phyloP scores from a whole-genome alignment of 2,888 invertebrate genomes.

The Alcis repandata region DNA sequence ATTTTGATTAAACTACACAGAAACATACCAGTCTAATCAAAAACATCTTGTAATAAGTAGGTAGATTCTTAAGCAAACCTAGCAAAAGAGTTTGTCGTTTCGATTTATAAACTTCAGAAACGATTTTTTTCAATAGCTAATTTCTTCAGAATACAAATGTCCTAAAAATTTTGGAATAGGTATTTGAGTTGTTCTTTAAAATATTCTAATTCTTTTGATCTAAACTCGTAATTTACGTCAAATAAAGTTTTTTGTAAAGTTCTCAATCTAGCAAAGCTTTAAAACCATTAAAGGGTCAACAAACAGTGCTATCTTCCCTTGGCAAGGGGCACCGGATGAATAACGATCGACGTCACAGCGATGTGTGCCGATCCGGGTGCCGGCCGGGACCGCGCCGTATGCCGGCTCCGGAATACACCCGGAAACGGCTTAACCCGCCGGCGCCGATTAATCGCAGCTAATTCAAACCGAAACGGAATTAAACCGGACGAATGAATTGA shows the following conservation, averaged over 20 bases:
- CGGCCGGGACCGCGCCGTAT: constrained; percentile 52
- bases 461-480: constrained; percentile 85
- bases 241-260: constrained; percentile 6
- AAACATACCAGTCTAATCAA: constrained; percentile 10
- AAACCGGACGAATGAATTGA: constrained; percentile 85
- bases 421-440: constrained; percentile 77
- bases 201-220: background rate
- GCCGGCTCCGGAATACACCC: constrained; percentile 43
- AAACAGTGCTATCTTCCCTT: constrained; percentile 74
- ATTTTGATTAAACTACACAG: constrained; percentile 29
- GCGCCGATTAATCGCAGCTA: constrained; percentile 84
- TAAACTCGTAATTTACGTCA: background rate
- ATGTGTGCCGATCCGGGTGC: constrained; percentile 79
- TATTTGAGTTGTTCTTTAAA: background rate
- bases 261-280: constrained; percentile 43
- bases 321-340: constrained; percentile 78
- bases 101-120: background rate
- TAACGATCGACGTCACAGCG: constrained; percentile 84
- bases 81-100: constrained; percentile 2
- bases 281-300: constrained; percentile 66
- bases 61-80: background rate
- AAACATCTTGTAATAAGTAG: background rate
- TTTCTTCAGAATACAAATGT: too few relatives aligned
- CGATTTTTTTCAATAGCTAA: too few relatives aligned
- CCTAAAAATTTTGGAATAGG: too few relatives aligned